Evolutionary conservation across 2,797 vertebrate genomes (phyloP).

Genomic region (Protonibea diacanthus): DNA sequence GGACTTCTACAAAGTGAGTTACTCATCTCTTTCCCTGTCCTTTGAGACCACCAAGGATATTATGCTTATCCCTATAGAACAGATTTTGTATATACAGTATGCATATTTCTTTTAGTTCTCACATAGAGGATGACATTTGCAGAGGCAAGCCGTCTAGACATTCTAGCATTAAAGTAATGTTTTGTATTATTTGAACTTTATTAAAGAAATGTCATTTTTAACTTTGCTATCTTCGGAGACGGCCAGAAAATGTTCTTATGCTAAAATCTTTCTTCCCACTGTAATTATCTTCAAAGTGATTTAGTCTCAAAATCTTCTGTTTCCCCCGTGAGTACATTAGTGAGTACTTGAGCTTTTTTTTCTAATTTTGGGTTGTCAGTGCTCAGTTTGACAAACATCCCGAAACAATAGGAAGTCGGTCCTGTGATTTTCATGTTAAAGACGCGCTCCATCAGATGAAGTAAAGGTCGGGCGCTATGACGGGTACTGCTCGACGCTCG

Average conservation of each 20-base stretch:
- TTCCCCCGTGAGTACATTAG: neutral
- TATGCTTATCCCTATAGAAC: neutral
- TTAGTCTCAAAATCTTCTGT: neutral
- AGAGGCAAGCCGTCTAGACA: neutral
- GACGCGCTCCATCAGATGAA: neutral
- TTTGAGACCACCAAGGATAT: constrained; percentile 5
- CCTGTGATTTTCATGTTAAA: neutral
- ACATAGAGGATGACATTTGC: neutral
- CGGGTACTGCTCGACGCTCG: neutral
- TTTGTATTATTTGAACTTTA: neutral
- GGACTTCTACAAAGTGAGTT: constrained; percentile 93
- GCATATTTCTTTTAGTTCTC: neutral
- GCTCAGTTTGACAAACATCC: neutral
- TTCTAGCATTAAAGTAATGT: neutral
- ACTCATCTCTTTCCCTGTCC: constrained; percentile 8
- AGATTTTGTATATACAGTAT: neutral
- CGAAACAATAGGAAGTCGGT: neutral
- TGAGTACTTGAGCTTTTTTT: neutral
- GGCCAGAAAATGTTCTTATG: neutral
- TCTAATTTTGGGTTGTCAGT: neutral
- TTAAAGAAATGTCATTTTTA: neutral
- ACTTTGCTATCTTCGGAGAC: neutral
- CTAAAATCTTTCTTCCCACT: neutral
- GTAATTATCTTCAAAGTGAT: constrained; percentile 1
- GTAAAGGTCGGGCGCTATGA: neutral